Conservation (phyloP, 2,888 invertebrate genomes). For the Axea sp. region DNA sequence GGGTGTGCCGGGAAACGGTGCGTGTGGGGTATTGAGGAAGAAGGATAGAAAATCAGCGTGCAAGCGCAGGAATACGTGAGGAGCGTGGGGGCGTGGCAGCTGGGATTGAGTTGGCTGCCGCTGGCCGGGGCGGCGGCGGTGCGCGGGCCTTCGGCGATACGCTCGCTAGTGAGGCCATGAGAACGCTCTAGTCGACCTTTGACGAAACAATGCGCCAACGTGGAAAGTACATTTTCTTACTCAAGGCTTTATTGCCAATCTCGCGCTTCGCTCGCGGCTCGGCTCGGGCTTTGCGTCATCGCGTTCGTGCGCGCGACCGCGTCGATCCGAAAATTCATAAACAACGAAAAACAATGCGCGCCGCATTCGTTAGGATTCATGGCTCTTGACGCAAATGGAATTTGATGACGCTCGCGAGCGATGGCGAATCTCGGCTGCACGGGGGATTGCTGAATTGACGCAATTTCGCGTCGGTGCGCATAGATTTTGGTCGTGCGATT, state of each 20-base stretch:
- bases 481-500: no score
- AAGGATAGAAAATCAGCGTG: conserved; percentile 68
- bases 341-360: no score
- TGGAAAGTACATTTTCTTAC: conserved; percentile 67
- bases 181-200: conserved; percentile 65
- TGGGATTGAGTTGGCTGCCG: conserved; percentile 61
- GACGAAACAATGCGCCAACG: conserved; percentile 65
- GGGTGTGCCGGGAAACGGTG: conserved; percentile 58
- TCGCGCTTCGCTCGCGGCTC: conserved; percentile 41
- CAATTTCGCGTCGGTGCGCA: no score
- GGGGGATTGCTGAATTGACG: no score
- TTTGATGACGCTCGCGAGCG: no score
- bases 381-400: no score
- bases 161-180: conserved; percentile 53
- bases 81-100: conserved; percentile 47
- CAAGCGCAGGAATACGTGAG: conserved; percentile 62
- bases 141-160: conserved; percentile 42
- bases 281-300: conserved; percentile 19
- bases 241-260: conserved; percentile 64
- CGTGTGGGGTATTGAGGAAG: conserved; percentile 72
- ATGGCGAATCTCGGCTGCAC: no score
- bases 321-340: no score
- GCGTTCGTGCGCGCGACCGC: conserved; percentile 1
- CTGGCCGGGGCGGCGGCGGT: conserved; percentile 35
- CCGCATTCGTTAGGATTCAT: no score